Conservation (phyloP, 2,888 invertebrate genomes). For the Liodrosophila aerea region DNA sequence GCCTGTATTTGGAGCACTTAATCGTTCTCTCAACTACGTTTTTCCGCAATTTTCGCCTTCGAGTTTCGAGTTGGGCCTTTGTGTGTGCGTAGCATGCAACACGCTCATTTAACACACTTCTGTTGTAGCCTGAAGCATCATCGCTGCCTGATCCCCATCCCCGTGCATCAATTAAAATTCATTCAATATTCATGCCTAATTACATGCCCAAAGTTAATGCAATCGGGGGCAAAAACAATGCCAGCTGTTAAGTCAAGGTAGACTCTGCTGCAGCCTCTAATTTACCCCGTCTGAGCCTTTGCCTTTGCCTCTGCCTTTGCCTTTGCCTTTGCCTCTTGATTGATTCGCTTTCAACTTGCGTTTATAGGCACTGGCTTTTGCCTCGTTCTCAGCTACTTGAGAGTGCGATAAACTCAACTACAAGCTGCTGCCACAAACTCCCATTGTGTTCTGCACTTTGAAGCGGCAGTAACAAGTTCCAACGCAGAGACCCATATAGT, state of each 20-base stretch:
- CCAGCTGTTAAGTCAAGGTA: background rate
- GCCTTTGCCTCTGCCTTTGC: too few relatives aligned
- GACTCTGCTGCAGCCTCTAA: too few relatives aligned
- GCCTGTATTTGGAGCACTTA: conserved; percentile 28
- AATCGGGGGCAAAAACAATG: conserved; percentile 25
- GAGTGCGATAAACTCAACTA: too few relatives aligned
- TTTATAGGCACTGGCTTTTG: too few relatives aligned
- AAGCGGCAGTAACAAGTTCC: background rate
- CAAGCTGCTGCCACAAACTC: too few relatives aligned
- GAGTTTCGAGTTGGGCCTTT: conserved; percentile 12
- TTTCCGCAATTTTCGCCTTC: conserved; percentile 30
- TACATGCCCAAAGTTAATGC: conserved; percentile 44
- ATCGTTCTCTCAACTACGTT: conserved; percentile 25
- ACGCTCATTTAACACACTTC: conserved; percentile 48
- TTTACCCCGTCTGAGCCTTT: too few relatives aligned
- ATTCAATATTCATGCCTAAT: conserved; percentile 57
- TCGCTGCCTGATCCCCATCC: conserved; percentile 52
- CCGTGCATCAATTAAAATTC: conserved; percentile 60
- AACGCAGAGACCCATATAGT: too few relatives aligned
- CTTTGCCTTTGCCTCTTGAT: conserved; percentile 15
- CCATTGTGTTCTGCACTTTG: too few relatives aligned
- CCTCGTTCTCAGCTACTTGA: too few relatives aligned
- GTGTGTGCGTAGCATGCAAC: conserved; percentile 48
- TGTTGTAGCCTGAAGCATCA: conserved; percentile 32
- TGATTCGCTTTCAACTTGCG: conserved; percentile 9